Conservation (phyloP, 2,113 vertebrate species). For the Ochotona curzoniae region DNA sequence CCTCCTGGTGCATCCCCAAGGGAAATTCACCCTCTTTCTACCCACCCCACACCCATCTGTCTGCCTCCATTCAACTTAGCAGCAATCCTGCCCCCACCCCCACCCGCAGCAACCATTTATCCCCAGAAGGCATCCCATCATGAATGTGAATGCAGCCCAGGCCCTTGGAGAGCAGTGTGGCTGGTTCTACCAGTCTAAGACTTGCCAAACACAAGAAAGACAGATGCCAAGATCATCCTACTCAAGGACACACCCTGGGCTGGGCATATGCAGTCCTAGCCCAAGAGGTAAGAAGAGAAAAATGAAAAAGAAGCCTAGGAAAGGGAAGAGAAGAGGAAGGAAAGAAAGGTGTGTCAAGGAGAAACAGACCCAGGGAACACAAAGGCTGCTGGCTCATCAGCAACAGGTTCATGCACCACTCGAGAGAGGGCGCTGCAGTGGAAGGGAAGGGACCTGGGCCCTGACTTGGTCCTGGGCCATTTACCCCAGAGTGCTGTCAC, state of each 20-base stretch:
- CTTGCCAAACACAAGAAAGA: slow-evolving; percentile 42
- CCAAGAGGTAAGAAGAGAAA: neutral
- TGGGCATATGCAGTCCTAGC: neutral
- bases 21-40: neutral
- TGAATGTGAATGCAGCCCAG: neutral
- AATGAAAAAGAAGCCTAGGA: neutral
- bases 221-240: slow-evolving; percentile 41
- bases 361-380: neutral
- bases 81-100: neutral
- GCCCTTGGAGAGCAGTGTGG: slow-evolving; percentile 26
- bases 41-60: neutral
- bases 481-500: neutral
- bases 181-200: slow-evolving; percentile 4
- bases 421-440: neutral
- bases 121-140: neutral
- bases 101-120: neutral
- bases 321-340: neutral
- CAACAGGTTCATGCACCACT: neutral
- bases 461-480: neutral
- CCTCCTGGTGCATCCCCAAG: neutral
- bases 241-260: slow-evolving; percentile 61
- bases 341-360: neutral
- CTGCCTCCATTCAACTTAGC: neutral
- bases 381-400: neutral
- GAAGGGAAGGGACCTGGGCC: neutral